These are phyloP conservation scores for Grammomys dolichurus DNA, from an alignment of 2,113 vertebrate species.

Conservation along the genomic window DNA sequence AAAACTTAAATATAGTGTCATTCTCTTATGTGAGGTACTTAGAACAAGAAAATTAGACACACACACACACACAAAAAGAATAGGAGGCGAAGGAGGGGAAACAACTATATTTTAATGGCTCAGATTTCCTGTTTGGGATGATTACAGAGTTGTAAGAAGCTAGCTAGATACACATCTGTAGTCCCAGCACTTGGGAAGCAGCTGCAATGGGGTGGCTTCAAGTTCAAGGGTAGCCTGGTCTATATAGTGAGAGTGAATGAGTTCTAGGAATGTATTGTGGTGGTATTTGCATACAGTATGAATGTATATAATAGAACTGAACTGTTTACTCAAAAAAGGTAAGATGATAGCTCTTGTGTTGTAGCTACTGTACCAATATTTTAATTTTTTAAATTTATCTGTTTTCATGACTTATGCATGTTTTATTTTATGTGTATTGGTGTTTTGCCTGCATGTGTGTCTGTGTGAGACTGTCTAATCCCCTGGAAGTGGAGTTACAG, in stretches of 20 bases:
- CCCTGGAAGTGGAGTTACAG: no score
- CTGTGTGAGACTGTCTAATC: no score
- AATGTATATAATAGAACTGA: constrained; percentile 30
- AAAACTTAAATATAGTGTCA: constrained; percentile 41
- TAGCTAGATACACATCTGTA: not conserved
- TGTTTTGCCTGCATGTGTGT: no score
- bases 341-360: not conserved
- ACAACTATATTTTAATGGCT: not conserved
- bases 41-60: constrained; percentile 22
- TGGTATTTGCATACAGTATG: not conserved
- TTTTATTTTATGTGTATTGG: no score
- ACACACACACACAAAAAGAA: not conserved
- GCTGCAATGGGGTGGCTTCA: not conserved
- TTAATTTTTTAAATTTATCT: not conserved
- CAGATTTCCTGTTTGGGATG: not conserved
- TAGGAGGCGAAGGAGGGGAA: not conserved
- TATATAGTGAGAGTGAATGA: not conserved
- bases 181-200: not conserved
- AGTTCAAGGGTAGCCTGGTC: not conserved
- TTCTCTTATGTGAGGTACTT: not conserved
- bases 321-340: not conserved
- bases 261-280: not conserved
- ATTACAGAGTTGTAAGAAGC: not conserved
- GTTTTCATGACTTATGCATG: not conserved
- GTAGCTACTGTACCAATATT: not conserved